A percentile compares a stretch with the other conserved stretches of the same genome.
Evolutionary conservation across 2,797 vertebrate genomes (phyloP).

Genomic region (Typhlichthys eigenmanni): DNA sequence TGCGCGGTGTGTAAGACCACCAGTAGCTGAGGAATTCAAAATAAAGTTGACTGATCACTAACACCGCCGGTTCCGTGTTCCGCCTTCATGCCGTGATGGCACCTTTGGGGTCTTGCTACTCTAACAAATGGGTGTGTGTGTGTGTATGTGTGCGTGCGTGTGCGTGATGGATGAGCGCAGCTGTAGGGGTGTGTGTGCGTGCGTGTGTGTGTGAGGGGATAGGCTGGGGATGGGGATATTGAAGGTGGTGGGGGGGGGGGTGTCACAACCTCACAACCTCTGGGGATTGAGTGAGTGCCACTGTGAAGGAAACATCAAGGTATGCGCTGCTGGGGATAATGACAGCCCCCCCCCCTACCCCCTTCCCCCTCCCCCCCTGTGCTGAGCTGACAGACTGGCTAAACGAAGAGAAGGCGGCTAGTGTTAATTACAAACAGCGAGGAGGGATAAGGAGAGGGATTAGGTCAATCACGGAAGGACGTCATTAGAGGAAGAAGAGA

Average conservation of each 20-base stretch:
- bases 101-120: slow-evolving; percentile 45
- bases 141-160: background rate
- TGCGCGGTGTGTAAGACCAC: slow-evolving; percentile 5
- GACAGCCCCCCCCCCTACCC: slow-evolving; percentile 28
- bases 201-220: slow-evolving; percentile 13
- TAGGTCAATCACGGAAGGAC: slow-evolving; percentile 71
- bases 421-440: slow-evolving; percentile 81
- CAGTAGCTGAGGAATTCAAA: slow-evolving; percentile 24
- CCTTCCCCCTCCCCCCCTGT: slow-evolving; percentile 12
- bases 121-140: slow-evolving; percentile 28
- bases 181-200: slow-evolving; percentile 12
- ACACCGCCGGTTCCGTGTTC: slow-evolving; percentile 31
- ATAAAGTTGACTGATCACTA: slow-evolving; percentile 50
- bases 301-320: slow-evolving; percentile 56
- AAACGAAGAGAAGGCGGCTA: slow-evolving; percentile 71
- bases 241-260: slow-evolving; percentile 13
- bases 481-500: slow-evolving; percentile 61
- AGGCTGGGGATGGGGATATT: slow-evolving; percentile 38
- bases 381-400: slow-evolving; percentile 50
- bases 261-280: slow-evolving; percentile 35
- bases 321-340: slow-evolving; percentile 41
- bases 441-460: slow-evolving; percentile 73
- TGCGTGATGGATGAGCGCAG: slow-evolving; percentile 48
- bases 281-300: slow-evolving; percentile 54
- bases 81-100: slow-evolving; percentile 12